Evolutionary conservation across 2,113 vertebrate genomes (phyloP).

Genomic region (mouse (Mus musculus)): GRCm39 chr12:70882001-70882500

Average conservation of each 20-base stretch:
- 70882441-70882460: not conserved
- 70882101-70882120: not conserved
- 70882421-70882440: not conserved
- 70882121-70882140: not conserved
- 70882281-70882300: conserved; percentile 18
- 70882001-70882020: not conserved
- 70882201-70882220: not conserved
- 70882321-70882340: conserved; percentile 4
- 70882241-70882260: not conserved
- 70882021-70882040: not conserved
- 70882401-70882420: conserved; percentile 37
- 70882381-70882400: conserved; percentile 35
- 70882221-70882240: not conserved
- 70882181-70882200: conserved; percentile 13
- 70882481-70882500: not conserved
- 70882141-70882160: not conserved
- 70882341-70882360: conserved; percentile 23
- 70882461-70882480: not conserved
- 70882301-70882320: conserved; percentile 34
- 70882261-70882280: conserved; percentile 13
- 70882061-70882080: not conserved
- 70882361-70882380: not conserved
- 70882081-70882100: not conserved
- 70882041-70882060: not conserved
- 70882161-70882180: not conserved